Conservation (phyloP, 2,888 invertebrate species). For the Epistrophella euchroma region DNA sequence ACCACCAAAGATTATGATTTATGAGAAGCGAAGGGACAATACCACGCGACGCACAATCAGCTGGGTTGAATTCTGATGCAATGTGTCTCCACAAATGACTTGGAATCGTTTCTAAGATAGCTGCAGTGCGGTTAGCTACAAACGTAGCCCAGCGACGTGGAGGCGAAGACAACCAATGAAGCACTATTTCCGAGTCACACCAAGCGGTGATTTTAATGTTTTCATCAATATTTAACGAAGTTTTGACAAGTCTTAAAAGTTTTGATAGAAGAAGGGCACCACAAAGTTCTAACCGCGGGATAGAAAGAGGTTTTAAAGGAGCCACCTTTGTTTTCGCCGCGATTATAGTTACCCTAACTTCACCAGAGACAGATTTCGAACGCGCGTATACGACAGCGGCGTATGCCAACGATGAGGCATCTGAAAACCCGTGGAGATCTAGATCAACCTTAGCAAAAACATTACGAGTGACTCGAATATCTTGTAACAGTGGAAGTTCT, state of each 20-base stretch:
- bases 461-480: neutral
- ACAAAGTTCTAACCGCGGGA: constrained; percentile 59
- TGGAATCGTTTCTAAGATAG: constrained; percentile 44
- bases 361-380: neutral
- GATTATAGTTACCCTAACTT: constrained; percentile 10
- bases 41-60: constrained; percentile 74
- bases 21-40: constrained; percentile 39
- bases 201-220: constrained; percentile 47
- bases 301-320: constrained; percentile 49
- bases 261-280: constrained; percentile 46
- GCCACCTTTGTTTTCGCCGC: constrained; percentile 35
- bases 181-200: constrained; percentile 78
- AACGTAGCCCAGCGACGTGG: constrained; percentile 66
- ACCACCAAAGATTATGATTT: constrained; percentile 67
- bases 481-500: neutral
- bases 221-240: constrained; percentile 7
- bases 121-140: constrained; percentile 60
- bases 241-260: constrained; percentile 35
- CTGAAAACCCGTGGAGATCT: constrained; percentile 10
- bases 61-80: constrained; percentile 62
- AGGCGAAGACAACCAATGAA: constrained; percentile 77
- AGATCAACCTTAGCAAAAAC: neutral
- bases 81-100: constrained; percentile 64
- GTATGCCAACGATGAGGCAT: neutral
- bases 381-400: neutral